Percentiles rank a stretch among this genome's conserved stretches.
These are phyloP conservation scores for Steinernema hermaphroditum DNA, from an alignment of 2,888 invertebrate genomes.

Conservation along the genomic window DNA sequence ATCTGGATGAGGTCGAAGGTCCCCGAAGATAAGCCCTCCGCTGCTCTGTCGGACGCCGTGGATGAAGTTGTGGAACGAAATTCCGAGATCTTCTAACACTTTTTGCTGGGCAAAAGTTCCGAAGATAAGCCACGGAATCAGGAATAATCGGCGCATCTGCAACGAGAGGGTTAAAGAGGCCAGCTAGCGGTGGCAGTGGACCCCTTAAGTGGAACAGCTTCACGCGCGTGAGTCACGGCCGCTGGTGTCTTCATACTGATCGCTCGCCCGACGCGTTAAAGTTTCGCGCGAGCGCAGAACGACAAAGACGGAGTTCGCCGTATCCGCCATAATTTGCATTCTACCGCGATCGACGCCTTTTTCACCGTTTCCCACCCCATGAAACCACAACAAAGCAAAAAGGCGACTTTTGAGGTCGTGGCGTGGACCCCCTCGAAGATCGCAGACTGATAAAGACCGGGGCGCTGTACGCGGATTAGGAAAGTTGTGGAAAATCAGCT, in stretches of 20 bases:
- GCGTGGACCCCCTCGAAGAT: background rate
- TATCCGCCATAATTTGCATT: conserved; percentile 24
- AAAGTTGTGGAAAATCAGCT: conserved; percentile 13
- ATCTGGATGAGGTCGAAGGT: conserved; percentile 9
- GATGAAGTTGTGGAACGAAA: conserved; percentile 12
- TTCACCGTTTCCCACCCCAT: background rate
- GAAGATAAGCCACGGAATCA: background rate
- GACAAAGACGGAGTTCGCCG: background rate
- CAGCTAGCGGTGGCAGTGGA: too few species aligned
- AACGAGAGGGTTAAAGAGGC: background rate
- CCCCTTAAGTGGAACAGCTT: background rate
- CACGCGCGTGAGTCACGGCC: background rate
- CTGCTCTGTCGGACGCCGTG: background rate
- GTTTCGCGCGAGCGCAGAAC: background rate
- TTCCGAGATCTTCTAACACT: conserved; percentile 2
- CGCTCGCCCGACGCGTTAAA: conserved; percentile 19
- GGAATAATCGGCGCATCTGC: conserved; percentile 18
- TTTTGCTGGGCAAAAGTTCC: conserved; percentile 17
- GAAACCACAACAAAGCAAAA: background rate
- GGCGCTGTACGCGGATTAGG: conserved; percentile 8
- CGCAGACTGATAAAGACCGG: conserved; percentile 19
- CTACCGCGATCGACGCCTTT: background rate
- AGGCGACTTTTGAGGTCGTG: conserved; percentile 1
- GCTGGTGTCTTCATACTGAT: background rate
- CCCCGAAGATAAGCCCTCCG: conserved; percentile 7